Conservation (phyloP, 2,888 invertebrate species). For the Melikaiella ostensackeni region DNA sequence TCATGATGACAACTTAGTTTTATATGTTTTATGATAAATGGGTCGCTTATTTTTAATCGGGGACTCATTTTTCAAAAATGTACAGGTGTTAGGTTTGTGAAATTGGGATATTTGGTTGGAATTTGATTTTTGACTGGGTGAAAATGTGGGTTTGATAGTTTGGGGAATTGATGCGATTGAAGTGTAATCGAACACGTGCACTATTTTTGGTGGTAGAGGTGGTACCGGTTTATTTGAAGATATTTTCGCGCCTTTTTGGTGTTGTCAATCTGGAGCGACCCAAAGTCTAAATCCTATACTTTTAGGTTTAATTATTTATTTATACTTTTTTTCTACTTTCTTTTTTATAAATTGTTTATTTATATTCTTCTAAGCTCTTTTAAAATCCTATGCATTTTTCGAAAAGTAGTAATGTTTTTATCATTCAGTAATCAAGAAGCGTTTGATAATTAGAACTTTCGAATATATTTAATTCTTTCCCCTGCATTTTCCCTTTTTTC, state of each 20-base stretch:
- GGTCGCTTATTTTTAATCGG: neutral
- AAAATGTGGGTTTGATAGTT: neutral
- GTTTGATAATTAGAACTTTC: too few species aligned
- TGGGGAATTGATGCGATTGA: constrained; percentile 12
- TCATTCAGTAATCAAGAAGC: too few species aligned
- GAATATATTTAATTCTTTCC: too few species aligned
- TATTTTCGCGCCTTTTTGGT: constrained; percentile 17
- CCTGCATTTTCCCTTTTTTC: too few species aligned
- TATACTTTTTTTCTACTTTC: neutral
- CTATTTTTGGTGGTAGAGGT: constrained; percentile 19
- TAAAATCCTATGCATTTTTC: neutral
- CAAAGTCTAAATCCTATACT: neutral
- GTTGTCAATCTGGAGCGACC: neutral
- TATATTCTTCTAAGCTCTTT: neutral
- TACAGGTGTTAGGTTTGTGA: neutral
- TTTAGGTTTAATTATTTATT: neutral
- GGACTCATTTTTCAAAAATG: neutral
- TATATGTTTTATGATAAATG: neutral
- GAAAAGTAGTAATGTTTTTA: neutral
- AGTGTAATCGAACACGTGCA: constrained; percentile 34
- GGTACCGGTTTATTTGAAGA: constrained; percentile 25
- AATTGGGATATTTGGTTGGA: neutral
- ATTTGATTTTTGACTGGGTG: constrained; percentile 28
- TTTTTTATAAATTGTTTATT: neutral
- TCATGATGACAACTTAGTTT: neutral